phyloP scores from a whole-genome alignment of 1,140 invertebrate genomes.

The Andricus grossulariae region DNA sequence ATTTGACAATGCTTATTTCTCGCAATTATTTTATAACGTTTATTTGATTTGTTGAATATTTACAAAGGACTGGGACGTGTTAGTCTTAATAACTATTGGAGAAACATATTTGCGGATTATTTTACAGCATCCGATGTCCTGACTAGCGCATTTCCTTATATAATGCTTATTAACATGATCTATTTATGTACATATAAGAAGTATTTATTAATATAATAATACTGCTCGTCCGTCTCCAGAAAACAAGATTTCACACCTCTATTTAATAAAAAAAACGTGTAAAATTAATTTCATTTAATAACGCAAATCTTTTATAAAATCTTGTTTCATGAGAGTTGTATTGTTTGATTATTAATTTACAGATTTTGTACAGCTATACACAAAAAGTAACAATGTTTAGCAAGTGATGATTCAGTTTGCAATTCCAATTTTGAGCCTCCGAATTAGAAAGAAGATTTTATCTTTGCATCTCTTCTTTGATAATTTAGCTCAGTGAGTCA shows the following conservation, averaged over 20 bases:
- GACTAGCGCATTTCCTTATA: neutral
- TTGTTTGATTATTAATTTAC: neutral
- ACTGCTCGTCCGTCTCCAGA: constrained; percentile 3
- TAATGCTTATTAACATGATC: neutral
- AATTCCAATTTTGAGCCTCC: too few relatives aligned
- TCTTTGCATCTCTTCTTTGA: too few relatives aligned
- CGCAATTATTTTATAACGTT: neutral
- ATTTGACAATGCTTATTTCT: neutral
- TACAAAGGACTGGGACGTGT: constrained; percentile 8
- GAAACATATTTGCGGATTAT: neutral
- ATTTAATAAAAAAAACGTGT: neutral
- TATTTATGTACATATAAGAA: neutral
- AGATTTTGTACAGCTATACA: constrained; percentile 8
- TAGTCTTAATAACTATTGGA: neutral
- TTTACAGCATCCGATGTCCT: neutral
- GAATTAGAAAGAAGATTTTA: too few relatives aligned
- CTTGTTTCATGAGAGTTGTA: neutral
- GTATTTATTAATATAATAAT: constrained; percentile 7
- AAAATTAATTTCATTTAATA: neutral
- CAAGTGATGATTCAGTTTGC: too few relatives aligned
- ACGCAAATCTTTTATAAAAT: neutral
- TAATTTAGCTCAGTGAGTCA: too few relatives aligned
- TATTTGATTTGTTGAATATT: constrained; percentile 8
- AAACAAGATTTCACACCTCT: constrained; percentile 9
- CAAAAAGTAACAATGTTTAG: neutral